Base-by-base conservation (phyloP, 2,797 vertebrate genomes). In the Macropodus opercularis region DNA sequence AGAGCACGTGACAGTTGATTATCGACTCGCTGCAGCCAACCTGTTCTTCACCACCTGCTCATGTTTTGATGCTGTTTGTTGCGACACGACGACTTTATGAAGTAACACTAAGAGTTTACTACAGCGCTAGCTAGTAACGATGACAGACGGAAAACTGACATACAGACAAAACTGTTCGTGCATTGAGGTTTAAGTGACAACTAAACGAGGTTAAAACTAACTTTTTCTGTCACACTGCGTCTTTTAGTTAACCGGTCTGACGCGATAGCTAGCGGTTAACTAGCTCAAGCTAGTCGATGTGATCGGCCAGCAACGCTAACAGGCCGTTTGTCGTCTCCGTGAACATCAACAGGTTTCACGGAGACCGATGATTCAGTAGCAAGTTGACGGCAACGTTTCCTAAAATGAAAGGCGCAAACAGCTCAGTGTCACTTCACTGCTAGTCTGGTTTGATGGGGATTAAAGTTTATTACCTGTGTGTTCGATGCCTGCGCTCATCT, bases 391-490 rank as follows among this genome's bases (percentile, higher is more conserved):
- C 3, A 9, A 12, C 7, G n/a, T 9, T 24, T 2, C 26, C 23
- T 31, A 2, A 17, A 43, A 40, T 1, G 3, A 2, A 23, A 5
- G 2, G 1, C 11, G 15, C 15, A 21, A 47, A 42, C 8, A 1
- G 3, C 11, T 6, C 24, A 6, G 2, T 1, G 3, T n/a, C 10
- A 8, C 27, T 27, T 14, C 34, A 5, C 21, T 38, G 24, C 15
- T 36, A 15, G 9, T 2, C 34, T 35, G 4, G 11, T 31, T 12
- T 5, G 9, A 15, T 17, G 38, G 14, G 15, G 50, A 6, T 75
- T 56, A 51, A 75, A 67, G 65, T 71, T 44, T 39, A 10, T 78
- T 79, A 90, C 90, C 88, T 69, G 65, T 5, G 48, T 86, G 64
- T 53, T 85, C 84, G 0, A 17, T 40, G 29, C 13, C 31, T 51